Evolutionary conservation across 2,113 vertebrate genomes (phyloP).

Genomic region (Harpagus bidentatus): DNA sequence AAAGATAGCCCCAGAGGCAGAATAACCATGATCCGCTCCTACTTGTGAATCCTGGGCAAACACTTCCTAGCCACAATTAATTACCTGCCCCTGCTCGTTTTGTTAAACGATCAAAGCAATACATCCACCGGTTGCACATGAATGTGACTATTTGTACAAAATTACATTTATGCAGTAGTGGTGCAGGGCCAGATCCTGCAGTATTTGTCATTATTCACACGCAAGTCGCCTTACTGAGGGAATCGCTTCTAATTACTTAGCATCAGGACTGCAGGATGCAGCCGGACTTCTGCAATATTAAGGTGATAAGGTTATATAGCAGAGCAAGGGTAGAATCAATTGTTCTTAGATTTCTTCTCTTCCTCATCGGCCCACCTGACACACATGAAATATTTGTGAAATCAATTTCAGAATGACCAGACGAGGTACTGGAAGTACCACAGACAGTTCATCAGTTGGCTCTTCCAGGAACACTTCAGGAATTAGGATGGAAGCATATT

Average conservation of each 20-base stretch:
- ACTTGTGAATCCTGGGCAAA: slow-evolving; percentile 21
- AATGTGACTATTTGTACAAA: background rate
- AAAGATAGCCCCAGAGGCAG: slow-evolving; percentile 38
- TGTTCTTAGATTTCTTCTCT: background rate
- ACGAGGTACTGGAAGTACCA: background rate
- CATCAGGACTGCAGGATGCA: background rate
- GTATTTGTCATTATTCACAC: background rate
- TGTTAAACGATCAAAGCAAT: slow-evolving; percentile 42
- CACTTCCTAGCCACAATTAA: slow-evolving; percentile 45
- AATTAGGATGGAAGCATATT: background rate
- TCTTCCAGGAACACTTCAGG: background rate
- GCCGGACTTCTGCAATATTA: background rate
- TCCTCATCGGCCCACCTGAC: background rate
- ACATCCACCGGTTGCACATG: background rate
- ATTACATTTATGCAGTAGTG: background rate
- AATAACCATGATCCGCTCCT: background rate
- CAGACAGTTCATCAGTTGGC: background rate
- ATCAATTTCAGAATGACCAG: background rate
- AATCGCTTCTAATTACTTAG: background rate
- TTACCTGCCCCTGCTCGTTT: slow-evolving; percentile 40
- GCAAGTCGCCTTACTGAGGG: background rate
- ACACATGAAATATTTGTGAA: slow-evolving; percentile 26
- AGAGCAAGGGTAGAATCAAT: background rate
- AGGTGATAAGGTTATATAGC: background rate
- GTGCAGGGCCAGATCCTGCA: background rate